Evolutionary conservation across 2,888 invertebrate genomes (phyloP), one percentile per base, ranked within the genome.

Genomic region (Ceraclea dissimilis): DNA sequence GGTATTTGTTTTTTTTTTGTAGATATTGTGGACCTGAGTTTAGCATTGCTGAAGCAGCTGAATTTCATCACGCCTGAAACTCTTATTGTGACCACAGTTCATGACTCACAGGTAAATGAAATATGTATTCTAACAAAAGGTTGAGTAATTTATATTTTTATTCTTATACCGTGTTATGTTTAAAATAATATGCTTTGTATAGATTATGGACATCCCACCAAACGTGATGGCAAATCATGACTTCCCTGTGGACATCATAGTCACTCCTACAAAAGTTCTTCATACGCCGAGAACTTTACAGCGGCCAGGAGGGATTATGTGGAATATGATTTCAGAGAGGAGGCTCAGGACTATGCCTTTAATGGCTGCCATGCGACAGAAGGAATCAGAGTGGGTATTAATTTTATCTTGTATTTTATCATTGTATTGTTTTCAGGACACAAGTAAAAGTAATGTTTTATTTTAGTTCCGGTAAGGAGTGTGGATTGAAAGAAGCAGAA

Each of bases 1-100:
- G 6, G 11, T 39, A 16, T 39, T 39, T 39, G 13, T 39, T 39
- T 39, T 39, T 39, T 13, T 4, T 39, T 46, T 46, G 2, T 19
- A 76, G 77, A 92, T 8, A 92, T 86, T 70, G 88, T 88, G 31
- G 93, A 93, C 70, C 74, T 93, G 66, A 91, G 92, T 70, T 90
- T 86, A 70, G 91, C 87, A 1, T 81, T 91, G 67, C 82, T 92
- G 75, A 81, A 80, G 70, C 84, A 87, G 69, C 82, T 90, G 81
- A 88, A 87, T 58, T 84, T 86, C 1, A 82, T 92, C 52, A 81
- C 82, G 65, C 82, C 86, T 18, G 78, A 84, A 63, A 90, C 91
- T 0, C 67, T 85, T 49, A 84, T 93, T 62, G 84, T 84, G 51
- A 89, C 92, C 49, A 86, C 88, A 34, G 91, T 93, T 2, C 91